phyloP scores from a whole-genome alignment of 2,888 invertebrate species.

The Autographa pulchrina region DNA sequence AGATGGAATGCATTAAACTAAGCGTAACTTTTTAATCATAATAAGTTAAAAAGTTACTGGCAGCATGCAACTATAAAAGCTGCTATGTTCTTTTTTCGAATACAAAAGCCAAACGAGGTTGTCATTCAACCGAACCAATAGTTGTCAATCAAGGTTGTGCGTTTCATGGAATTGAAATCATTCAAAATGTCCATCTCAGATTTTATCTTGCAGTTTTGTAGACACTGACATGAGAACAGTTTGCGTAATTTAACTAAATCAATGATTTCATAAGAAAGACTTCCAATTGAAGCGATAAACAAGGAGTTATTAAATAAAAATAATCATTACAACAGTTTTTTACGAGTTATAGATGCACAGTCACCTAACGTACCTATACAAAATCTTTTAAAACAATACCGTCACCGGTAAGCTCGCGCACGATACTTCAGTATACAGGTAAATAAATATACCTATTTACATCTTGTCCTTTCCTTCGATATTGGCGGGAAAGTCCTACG shows the following conservation, averaged over 20 bases:
- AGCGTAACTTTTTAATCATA: no score
- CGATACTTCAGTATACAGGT: neutral
- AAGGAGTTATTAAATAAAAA: no score
- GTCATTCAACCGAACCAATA: neutral
- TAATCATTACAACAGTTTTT: no score
- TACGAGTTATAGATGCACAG: no score
- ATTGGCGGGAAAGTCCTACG: conserved; percentile 10
- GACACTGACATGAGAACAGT: no score
- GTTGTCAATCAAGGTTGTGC: neutral
- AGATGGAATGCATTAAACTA: no score
- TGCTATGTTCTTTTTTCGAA: neutral
- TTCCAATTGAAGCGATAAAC: no score
- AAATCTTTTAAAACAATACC: neutral
- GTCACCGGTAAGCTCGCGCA: neutral
- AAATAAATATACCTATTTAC: neutral
- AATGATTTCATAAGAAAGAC: no score
- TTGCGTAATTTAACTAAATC: no score
- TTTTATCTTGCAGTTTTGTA: no score
- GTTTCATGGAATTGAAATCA: neutral
- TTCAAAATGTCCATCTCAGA: no score
- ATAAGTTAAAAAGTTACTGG: neutral
- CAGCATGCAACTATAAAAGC: neutral
- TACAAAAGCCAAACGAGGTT: neutral
- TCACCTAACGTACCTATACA: no score
- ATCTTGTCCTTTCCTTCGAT: neutral